These are phyloP conservation scores for Potamarius usumacintae DNA, from an alignment of 2,113 vertebrate species.

Conservation along the genomic window DNA sequence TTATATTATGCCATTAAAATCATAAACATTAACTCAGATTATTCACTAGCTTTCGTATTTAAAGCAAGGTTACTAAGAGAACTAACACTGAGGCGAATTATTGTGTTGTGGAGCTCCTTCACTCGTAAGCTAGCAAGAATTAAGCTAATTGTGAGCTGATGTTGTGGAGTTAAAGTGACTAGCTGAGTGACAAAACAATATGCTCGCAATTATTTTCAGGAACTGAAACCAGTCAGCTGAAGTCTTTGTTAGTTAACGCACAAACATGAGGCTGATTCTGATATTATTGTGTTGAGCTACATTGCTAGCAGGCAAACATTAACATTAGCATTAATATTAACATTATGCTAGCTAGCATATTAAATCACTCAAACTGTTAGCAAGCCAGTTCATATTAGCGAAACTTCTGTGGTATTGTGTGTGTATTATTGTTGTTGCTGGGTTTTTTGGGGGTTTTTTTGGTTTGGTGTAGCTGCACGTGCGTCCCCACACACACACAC, in stretches of 20 bases:
- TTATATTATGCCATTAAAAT: neutral
- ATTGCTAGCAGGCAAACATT: neutral
- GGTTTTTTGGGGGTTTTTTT: neutral
- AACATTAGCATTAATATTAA: neutral
- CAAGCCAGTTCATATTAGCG: neutral
- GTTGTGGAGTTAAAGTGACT: no score
- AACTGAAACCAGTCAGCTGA: neutral
- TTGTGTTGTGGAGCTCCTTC: neutral
- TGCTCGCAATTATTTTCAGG: neutral
- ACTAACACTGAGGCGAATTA: neutral
- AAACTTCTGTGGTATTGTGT: slow-evolving; percentile 17
- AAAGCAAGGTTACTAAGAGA: neutral
- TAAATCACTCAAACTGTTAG: neutral
- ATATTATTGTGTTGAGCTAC: neutral
- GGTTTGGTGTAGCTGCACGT: slow-evolving; percentile 36
- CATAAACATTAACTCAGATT: neutral
- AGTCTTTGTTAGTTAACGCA: neutral
- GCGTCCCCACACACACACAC: slow-evolving; percentile 25
- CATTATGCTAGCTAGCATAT: neutral
- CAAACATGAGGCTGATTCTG: neutral
- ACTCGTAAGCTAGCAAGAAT: neutral
- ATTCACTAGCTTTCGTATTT: neutral
- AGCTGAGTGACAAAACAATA: neutral
- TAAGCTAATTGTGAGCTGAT: neutral
- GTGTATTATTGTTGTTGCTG: neutral